Evolutionary conservation across 2,113 vertebrate species (phyloP).

Genomic region (Asarcornis scutulata): DNA sequence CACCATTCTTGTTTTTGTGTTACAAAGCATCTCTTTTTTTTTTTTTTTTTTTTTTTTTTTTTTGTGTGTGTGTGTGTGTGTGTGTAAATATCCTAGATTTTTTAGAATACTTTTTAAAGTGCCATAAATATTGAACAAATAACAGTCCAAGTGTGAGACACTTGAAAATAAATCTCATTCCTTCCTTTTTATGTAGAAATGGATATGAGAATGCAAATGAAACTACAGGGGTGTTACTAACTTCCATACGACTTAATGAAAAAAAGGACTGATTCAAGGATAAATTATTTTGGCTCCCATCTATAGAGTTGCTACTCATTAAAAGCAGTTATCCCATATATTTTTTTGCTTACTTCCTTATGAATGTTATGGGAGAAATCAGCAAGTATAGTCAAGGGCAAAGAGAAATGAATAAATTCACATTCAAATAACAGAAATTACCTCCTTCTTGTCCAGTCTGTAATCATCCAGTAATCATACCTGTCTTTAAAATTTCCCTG

Average conservation of each 20-base stretch:
- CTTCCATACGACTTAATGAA: background rate
- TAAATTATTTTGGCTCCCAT: background rate
- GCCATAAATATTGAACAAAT: background rate
- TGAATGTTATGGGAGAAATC: background rate
- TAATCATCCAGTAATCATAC: background rate
- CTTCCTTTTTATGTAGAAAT: background rate
- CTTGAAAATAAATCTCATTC: slow-evolving; percentile 1
- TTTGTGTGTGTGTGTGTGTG: background rate
- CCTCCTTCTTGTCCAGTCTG: background rate
- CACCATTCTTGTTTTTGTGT: background rate
- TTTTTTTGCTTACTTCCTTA: background rate
- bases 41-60: background rate
- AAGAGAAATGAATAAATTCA: background rate
- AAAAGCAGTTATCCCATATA: background rate
- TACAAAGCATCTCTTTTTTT: background rate
- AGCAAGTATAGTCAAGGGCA: background rate
- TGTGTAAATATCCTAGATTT: background rate
- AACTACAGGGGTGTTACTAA: slow-evolving; percentile 29
- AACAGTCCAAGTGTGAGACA: background rate
- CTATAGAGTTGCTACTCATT: background rate
- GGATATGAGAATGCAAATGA: slow-evolving; percentile 28
- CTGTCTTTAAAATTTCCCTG: background rate
- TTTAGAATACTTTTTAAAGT: slow-evolving; percentile 14
- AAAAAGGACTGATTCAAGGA: background rate
- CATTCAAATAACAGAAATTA: background rate